Base-by-base conservation (phyloP, 1,140 invertebrate genomes). In the Pachyrhynchus sulphureomaculatus region DNA sequence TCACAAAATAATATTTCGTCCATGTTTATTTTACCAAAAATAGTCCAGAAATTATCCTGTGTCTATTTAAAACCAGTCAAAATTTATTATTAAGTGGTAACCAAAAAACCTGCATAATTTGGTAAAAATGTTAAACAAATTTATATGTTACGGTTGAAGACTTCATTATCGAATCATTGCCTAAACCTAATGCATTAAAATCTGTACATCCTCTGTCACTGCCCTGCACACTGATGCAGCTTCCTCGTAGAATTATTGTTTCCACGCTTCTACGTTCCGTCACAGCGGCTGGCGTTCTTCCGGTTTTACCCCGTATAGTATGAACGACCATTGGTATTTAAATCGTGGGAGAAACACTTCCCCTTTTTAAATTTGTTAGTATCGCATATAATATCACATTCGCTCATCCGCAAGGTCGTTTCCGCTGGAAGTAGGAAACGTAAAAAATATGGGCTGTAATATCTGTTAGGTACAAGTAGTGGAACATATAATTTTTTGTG, bases 261-360 rank as follows among this genome's bases (percentile, higher is more conserved):
- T 60, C 56, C 48, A 60, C 57, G 57, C 33, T 44, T 60, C 57
- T 60, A 60, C 39, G 52, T 52, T 60, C 48, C 57, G 57, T 48
- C 57, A 60, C 48, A 48, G 57, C 26, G 47, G 57, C 34, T 52
- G 39, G 20, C 2, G n/a, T 36, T 42, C 48, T 60, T 60, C 57
- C 57, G 47, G 57, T 44, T 52, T 44, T 26, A 33, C 48, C 26
- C 57, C 32, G 26, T 24, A 23, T 13, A 36, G 18, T 33, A 9
- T 53, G 49, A 36, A 21, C 49, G 10, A 21, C 18, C 32, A 37
- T 18, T 13, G 21, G 37, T 37, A 53, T 37, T 21, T 23, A n/a
- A 21, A 33, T 23, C 57, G 57, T 60, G 57, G 47, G 57, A 60
- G 57, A 60, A 33, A 17, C 17, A 51, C 48, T 51, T 51, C 48